Evolutionary conservation across 2,113 vertebrate genomes (phyloP).

Genomic region (Aix galericulata): DNA sequence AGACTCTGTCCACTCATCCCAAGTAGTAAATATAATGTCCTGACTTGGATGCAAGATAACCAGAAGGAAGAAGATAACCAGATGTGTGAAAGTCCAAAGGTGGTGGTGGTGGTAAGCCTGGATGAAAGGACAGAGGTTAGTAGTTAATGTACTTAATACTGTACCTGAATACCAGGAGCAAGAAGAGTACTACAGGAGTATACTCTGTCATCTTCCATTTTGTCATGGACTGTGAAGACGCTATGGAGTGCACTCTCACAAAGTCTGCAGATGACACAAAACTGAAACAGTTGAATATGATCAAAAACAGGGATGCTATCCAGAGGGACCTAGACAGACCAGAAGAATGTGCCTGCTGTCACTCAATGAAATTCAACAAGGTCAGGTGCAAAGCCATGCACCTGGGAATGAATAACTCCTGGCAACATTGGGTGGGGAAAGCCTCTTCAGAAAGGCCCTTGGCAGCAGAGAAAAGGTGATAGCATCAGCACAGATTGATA

Average conservation of each 20-base stretch:
- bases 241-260: neutral
- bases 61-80: neutral
- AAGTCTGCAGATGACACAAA: neutral
- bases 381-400: neutral
- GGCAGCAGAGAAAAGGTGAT: neutral
- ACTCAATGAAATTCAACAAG: neutral
- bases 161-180: neutral
- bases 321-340: neutral
- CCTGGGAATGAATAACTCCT: neutral
- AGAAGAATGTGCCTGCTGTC: neutral
- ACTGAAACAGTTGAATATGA: neutral
- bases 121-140: neutral
- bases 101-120: too few species aligned
- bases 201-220: neutral
- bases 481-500: neutral
- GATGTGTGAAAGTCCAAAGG: neutral
- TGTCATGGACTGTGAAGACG: neutral
- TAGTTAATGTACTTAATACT: neutral
- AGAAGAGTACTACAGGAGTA: neutral
- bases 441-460: neutral
- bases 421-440: neutral
- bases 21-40: neutral
- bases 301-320: neutral
- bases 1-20: neutral
- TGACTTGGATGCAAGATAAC: neutral